phyloP scores from a whole-genome alignment of 2,888 invertebrate species.

The Tigriopus californicus region DNA sequence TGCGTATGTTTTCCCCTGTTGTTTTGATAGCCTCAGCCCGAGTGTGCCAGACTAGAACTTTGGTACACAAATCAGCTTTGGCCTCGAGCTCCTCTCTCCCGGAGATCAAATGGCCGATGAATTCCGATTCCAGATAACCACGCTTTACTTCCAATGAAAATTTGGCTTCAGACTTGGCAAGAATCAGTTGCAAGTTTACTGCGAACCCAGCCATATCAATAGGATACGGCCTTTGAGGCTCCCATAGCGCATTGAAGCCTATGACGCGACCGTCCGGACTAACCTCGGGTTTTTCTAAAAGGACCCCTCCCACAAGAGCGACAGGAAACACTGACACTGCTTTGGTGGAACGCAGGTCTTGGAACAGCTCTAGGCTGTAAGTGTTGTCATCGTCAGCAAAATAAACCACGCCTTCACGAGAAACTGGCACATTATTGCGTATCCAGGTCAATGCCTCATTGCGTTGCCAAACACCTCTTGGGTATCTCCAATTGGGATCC shows the following conservation, averaged over 20 bases:
- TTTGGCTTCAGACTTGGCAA: conserved; percentile 46
- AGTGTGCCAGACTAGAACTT: conserved; percentile 98
- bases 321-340: conserved; percentile 87
- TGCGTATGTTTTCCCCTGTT: conserved; percentile 42
- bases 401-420: conserved; percentile 55
- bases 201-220: conserved; percentile 97
- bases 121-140: conserved; percentile 74
- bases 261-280: conserved; percentile 29
- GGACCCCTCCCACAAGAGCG: conserved; percentile 80
- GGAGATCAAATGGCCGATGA: conserved; percentile 43
- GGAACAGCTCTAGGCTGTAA: conserved; percentile 69
- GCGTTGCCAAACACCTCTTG: conserved; percentile 76
- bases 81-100: conserved; percentile 66
- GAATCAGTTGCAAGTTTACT: conserved; percentile 52
- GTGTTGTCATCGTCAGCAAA: conserved; percentile 97
- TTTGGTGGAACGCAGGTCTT: conserved; percentile 64
- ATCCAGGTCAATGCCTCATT: conserved; percentile 71
- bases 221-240: conserved; percentile 75
- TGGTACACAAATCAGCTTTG: conserved; percentile 68
- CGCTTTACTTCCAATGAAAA: conserved; percentile 69
- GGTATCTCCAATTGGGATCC: conserved; percentile 53
- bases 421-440: conserved; percentile 38
- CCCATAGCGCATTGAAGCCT: conserved; percentile 59
- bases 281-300: conserved; percentile 60
- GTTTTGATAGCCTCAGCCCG: conserved; percentile 73